Percentiles rank a stretch among this genome's conserved stretches.
Conservation (phyloP, 2,888 invertebrate genomes). For the Cryptocephalus primarius region DNA sequence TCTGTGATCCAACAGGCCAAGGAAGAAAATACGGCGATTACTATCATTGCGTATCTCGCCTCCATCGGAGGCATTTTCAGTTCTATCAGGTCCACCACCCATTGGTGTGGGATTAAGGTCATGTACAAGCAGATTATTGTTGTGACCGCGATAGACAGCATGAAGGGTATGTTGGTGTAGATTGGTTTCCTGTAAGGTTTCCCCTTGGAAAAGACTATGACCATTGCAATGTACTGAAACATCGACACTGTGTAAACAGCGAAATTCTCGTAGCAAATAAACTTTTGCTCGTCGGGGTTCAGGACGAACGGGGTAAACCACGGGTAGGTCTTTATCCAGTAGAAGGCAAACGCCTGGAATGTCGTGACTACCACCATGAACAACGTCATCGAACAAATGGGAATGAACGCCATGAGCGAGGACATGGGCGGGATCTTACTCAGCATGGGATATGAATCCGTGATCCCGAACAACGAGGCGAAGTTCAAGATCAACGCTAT, state of each 20-base stretch:
- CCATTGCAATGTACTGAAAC: slow-evolving; percentile 56
- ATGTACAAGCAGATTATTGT: slow-evolving; percentile 42
- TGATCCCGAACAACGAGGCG: slow-evolving; percentile 54
- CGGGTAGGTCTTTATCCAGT: slow-evolving; percentile 39
- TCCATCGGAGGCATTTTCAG: slow-evolving; percentile 51
- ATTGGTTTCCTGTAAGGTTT: slow-evolving; percentile 53
- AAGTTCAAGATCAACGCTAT: slow-evolving; percentile 50
- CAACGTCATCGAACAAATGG: slow-evolving; percentile 42
- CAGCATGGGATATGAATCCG: slow-evolving; percentile 40
- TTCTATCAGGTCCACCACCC: slow-evolving; percentile 46
- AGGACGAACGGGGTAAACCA: slow-evolving; percentile 45
- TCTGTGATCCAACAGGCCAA: slow-evolving; percentile 45
- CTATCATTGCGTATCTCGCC: slow-evolving; percentile 35
- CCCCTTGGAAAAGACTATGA: slow-evolving; percentile 53
- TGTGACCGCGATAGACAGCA: slow-evolving; percentile 39
- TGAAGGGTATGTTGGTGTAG: slow-evolving; percentile 47
- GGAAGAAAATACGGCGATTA: slow-evolving; percentile 44
- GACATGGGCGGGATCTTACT: slow-evolving; percentile 44
- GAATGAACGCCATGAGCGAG: slow-evolving; percentile 41
- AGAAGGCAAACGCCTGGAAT: slow-evolving; percentile 40
- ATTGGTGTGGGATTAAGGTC: slow-evolving; percentile 38
- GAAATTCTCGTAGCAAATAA: slow-evolving; percentile 48
- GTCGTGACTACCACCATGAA: slow-evolving; percentile 41
- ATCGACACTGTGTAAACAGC: slow-evolving; percentile 50
- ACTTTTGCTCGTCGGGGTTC: slow-evolving; percentile 19